Percentiles rank a stretch among this genome's conserved stretches.
These are phyloP conservation scores for Cremastobaeus sp. DNA, from an alignment of 2,888 invertebrate genomes.

Conservation along the genomic window DNA sequence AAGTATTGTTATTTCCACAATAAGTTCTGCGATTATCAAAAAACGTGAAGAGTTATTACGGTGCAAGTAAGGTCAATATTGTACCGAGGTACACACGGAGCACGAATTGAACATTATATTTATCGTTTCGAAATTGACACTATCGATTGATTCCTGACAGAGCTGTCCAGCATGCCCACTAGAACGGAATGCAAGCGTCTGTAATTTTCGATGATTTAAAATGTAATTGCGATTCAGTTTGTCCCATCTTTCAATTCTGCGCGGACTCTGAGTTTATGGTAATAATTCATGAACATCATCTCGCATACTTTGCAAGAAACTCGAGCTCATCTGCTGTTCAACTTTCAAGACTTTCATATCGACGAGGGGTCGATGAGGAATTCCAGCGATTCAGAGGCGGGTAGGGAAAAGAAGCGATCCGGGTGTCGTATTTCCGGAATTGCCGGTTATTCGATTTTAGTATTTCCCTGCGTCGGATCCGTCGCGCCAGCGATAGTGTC, in stretches of 20 bases:
- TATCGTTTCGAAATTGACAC: no score
- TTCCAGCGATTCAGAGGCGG: constrained; percentile 43
- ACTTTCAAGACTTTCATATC: constrained; percentile 58
- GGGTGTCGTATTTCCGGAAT: constrained; percentile 52
- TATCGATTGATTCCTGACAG: no score
- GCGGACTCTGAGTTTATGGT: constrained; percentile 35
- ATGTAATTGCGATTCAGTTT: constrained; percentile 36
- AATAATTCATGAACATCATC: constrained; percentile 53
- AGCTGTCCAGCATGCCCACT: no score
- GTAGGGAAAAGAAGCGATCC: constrained; percentile 46
- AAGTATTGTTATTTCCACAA: constrained; percentile 32
- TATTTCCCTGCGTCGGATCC: constrained; percentile 51
- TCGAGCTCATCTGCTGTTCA: constrained; percentile 47
- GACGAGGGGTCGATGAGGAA: constrained; percentile 48
- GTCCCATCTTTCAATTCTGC: neutral
- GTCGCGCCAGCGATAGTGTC: constrained; percentile 47
- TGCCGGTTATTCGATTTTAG: constrained; percentile 57
- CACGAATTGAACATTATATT: constrained; percentile 23
- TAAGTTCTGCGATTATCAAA: constrained; percentile 18
- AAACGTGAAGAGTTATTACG: constrained; percentile 32
- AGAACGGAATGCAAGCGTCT: neutral
- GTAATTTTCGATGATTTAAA: constrained; percentile 19
- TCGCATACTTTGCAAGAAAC: constrained; percentile 52
- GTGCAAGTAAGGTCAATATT: constrained; percentile 25
- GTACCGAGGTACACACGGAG: constrained; percentile 12